A percentile compares a stretch with the other conserved stretches of the same genome.
Evolutionary conservation across 2,113 vertebrate genomes (phyloP).

Genomic region (Lagenorhynchus albirostris): DNA sequence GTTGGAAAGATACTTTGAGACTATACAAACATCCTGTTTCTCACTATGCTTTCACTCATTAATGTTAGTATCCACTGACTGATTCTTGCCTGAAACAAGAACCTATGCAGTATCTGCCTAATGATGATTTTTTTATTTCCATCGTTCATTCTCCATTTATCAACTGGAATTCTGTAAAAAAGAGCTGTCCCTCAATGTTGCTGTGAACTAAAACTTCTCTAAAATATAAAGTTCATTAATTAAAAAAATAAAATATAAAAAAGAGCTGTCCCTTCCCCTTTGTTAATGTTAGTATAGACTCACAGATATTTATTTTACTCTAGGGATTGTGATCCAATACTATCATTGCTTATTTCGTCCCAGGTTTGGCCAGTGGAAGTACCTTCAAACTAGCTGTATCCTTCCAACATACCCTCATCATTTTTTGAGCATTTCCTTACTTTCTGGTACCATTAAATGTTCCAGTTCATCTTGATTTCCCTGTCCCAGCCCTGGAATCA

Average conservation of each 20-base stretch:
- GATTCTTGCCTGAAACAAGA: not conserved
- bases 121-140: not conserved
- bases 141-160: not conserved
- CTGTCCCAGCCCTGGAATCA: not conserved
- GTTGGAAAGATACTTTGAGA: not conserved
- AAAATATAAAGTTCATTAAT: not conserved
- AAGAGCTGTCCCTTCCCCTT: not conserved
- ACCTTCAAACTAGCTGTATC: not conserved
- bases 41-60: not conserved
- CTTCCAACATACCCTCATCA: not conserved
- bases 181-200: not conserved
- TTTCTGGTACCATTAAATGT: not conserved
- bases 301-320: not conserved
- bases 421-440: conserved; percentile 29
- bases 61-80: not conserved
- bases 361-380: not conserved
- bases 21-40: not conserved
- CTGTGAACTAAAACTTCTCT: not conserved
- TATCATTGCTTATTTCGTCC: conserved; percentile 3
- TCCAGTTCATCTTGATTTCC: not conserved
- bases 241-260: not conserved
- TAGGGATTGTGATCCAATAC: not conserved
- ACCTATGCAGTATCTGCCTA: not conserved
- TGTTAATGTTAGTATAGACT: not conserved
- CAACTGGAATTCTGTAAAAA: not conserved